These are phyloP conservation scores for Chaenogobius annularis DNA, from an alignment of 2,113 vertebrate genomes.

Conservation along the genomic window DNA sequence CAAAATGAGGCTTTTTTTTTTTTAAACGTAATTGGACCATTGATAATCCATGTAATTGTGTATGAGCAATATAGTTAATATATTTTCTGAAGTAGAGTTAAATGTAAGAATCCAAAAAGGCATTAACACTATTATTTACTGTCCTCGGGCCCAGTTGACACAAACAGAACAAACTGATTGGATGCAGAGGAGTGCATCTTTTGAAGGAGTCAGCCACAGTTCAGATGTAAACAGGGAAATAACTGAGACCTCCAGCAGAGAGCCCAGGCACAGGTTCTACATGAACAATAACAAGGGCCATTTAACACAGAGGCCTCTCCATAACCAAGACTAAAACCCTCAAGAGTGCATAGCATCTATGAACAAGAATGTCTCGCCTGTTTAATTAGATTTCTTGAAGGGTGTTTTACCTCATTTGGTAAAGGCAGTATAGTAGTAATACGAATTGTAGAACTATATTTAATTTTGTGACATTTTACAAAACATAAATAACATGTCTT, in stretches of 20 bases:
- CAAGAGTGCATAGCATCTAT: neutral
- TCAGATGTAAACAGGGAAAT: constrained; percentile 9
- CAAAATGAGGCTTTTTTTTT: neutral
- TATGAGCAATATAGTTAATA: neutral
- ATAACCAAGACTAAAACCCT: neutral
- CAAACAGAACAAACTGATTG: constrained; percentile 11
- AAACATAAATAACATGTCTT: neutral
- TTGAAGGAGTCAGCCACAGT: constrained; percentile 6
- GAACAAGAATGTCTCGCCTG: neutral
- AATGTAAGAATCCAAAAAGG: neutral
- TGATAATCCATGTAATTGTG: neutral
- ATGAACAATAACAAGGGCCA: constrained; percentile 4
- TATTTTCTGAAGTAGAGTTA: neutral
- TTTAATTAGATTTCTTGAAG: neutral
- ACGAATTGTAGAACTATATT: neutral
- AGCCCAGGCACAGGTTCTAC: neutral
- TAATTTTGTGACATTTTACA: neutral
- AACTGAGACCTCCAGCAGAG: constrained; percentile 5
- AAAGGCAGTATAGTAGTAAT: neutral
- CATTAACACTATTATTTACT: neutral
- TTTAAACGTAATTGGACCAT: neutral
- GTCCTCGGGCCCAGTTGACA: constrained; percentile 1
- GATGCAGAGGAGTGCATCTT: constrained; percentile 6
- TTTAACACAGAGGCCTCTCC: neutral
- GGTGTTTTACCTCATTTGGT: neutral